These are phyloP conservation scores for Pithys albifrons DNA, from an alignment of 2,113 vertebrate genomes.

Conservation along the genomic window DNA sequence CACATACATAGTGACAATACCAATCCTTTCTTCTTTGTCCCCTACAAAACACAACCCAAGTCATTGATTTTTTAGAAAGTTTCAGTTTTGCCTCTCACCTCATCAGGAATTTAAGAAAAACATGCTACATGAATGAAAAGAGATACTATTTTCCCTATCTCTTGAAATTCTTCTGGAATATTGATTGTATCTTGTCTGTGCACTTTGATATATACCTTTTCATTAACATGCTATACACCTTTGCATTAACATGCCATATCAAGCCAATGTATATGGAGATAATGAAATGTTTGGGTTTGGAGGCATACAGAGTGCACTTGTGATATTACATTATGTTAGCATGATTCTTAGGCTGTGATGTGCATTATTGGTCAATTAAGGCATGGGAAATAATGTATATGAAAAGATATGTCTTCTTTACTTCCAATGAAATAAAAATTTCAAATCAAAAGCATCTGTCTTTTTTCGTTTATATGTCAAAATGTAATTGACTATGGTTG, in stretches of 20 bases:
- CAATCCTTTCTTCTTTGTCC: neutral
- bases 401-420: constrained; percentile 60
- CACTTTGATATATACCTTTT: neutral
- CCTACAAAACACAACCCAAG: neutral
- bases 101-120: neutral
- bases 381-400: constrained; percentile 44
- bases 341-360: neutral
- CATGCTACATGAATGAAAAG: neutral
- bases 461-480: constrained; percentile 81
- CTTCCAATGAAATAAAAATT: constrained; percentile 68
- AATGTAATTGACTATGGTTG: constrained; percentile 81
- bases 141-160: neutral
- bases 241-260: neutral
- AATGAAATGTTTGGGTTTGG: neutral
- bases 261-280: neutral
- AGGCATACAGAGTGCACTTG: neutral
- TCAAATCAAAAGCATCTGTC: constrained; percentile 78
- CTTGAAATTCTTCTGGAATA: neutral
- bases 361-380: constrained; percentile 60
- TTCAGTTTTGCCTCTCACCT: neutral
- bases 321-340: constrained; percentile 3
- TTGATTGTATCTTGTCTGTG: neutral
- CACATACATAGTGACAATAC: neutral
- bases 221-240: neutral
- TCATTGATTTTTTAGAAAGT: neutral